Base-by-base conservation (phyloP, 2,888 invertebrate genomes). In the Oscheius myriophilus region DNA sequence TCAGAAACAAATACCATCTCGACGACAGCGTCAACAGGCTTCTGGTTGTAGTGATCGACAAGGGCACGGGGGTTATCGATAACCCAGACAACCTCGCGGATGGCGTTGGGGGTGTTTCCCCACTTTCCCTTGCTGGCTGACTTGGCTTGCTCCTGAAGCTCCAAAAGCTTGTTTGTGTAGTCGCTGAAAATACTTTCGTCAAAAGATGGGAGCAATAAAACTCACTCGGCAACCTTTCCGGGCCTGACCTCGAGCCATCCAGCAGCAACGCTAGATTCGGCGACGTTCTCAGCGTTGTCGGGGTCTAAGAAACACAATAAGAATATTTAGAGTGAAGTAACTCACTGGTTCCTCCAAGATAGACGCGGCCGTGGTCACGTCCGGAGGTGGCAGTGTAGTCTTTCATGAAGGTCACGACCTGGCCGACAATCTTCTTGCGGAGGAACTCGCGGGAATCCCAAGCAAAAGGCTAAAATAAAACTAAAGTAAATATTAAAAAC, bases 391-490 rank as follows among this genome's bases (percentile, higher is more conserved):
- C 92, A 86, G 92, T 93, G 86, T 89, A 89, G 69, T 96, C 95
- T 55, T 89, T 87, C 45, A 91, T 92, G 87, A 95, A 96, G 18
- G 91, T 90, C 0, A 98, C 93, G 83, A 93, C 92, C 53, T 84
- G 72, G 12, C 84, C 84, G 52, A 98, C 91, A 43, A 97, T 88
- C 87, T 93, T 94, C 86, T 94, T 93, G 45, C 97, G 91, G 58
- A 98, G 89, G 86, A 92, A 96, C 89, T 98, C 97, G 66, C 97
- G 91, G 0, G 96, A 93, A 87, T 97, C 96, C 96, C 96, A 98
- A 0, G 96, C 96, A 90, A 90, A 97, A 1, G 96, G 93, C 88
- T 97, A 78, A 61, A 84, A 81, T 90, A 18, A 12, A 25, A 46
- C 2, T 16, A 7, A 46, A 18, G 3, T 46, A 7, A 46, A 11